Conservation (phyloP, 2,888 invertebrate species). For the Folsomia candida region DNA sequence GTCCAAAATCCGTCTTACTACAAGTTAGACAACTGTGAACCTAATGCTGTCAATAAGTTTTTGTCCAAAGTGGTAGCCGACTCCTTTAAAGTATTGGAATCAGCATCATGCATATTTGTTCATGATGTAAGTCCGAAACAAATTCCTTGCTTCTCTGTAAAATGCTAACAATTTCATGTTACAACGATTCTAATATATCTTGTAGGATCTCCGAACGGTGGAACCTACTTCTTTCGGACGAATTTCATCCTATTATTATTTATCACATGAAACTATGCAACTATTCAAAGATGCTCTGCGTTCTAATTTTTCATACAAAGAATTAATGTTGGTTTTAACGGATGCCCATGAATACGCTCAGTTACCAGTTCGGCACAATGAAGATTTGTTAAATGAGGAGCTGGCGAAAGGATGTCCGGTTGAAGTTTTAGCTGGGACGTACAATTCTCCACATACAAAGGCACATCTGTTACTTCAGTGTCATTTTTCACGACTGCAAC, state of each 20-base stretch:
- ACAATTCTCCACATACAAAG: conserved; percentile 92
- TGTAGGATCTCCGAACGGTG: conserved; percentile 63
- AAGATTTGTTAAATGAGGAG: conserved; percentile 87
- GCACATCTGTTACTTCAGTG: conserved; percentile 90
- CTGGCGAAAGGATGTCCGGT: conserved; percentile 73
- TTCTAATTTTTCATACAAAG: conserved; percentile 65
- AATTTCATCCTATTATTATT: conserved; percentile 94
- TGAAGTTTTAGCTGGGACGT: conserved; percentile 68
- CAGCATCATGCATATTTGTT: conserved; percentile 75
- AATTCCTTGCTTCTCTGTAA: not conserved
- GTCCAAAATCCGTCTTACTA: conserved; percentile 91
- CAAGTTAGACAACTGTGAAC: conserved; percentile 66
- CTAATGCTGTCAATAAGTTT: conserved; percentile 68
- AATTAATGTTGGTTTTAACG: conserved; percentile 74
- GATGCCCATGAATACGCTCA: conserved; percentile 85
- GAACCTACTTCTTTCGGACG: conserved; percentile 78
- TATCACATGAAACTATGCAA: conserved; percentile 85
- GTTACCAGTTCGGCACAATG: conserved; percentile 95
- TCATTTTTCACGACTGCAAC: conserved; percentile 75
- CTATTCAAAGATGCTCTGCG: conserved; percentile 72
- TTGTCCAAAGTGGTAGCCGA: conserved; percentile 78
- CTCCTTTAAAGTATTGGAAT: conserved; percentile 68
- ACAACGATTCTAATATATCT: not conserved
- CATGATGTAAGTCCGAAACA: conserved; percentile 64
- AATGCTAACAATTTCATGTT: not conserved